Evolutionary conservation across 2,797 vertebrate genomes (phyloP).

Genomic region (Mus minutoides): DNA sequence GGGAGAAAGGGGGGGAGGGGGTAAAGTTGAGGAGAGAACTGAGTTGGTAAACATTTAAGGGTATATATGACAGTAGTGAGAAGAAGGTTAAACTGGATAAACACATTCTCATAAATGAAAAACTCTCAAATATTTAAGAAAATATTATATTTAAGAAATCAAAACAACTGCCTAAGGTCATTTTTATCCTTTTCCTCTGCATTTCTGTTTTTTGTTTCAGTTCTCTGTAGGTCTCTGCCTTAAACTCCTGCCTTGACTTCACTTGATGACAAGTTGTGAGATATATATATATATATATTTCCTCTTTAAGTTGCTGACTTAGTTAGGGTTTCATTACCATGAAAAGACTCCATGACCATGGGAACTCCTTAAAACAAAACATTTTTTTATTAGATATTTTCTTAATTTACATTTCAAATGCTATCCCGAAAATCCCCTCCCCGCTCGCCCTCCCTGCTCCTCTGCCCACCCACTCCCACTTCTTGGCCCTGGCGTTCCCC

Average conservation of each 20-base stretch:
- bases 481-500: no score
- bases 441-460: no score
- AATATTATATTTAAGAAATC: not conserved
- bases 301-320: not conserved
- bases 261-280: not conserved
- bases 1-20: not conserved
- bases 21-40: not conserved
- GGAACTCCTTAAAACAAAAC: not conserved
- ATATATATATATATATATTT: not conserved
- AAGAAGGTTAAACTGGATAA: not conserved
- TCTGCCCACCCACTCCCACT: no score
- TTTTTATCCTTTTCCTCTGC: not conserved
- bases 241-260: not conserved
- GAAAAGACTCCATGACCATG: not conserved
- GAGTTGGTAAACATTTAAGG: no score
- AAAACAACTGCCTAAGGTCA: not conserved
- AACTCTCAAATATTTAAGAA: not conserved
- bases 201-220: not conserved
- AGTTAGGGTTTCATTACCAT: not conserved
- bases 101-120: not conserved
- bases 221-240: not conserved
- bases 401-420: no score
- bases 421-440: no score
- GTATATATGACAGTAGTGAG: not conserved
- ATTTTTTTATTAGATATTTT: no score